phyloP scores from a whole-genome alignment of 2,888 invertebrate species.

The Frankliniella intonsa region DNA sequence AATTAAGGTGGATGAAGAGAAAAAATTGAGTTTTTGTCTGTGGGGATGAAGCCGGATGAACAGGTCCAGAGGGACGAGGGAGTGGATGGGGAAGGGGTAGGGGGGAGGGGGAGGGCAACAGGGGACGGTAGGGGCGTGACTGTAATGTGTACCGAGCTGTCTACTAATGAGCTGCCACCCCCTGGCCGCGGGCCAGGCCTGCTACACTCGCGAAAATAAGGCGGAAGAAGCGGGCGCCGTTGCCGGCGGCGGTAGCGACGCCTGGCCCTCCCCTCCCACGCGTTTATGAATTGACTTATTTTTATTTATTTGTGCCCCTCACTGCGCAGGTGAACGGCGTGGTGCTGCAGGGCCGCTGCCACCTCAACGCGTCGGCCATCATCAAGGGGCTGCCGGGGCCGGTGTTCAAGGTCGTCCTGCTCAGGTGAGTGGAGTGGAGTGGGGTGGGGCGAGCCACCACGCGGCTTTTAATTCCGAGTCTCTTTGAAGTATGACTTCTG shows the following conservation, averaged over 20 bases:
- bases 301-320: conserved; percentile 32
- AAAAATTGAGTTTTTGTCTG: not conserved
- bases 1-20: too few species aligned
- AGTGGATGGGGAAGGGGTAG: not conserved
- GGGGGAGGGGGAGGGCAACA: not conserved
- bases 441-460: too few species aligned
- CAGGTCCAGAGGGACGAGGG: not conserved
- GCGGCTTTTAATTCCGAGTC: too few species aligned
- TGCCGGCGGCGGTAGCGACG: conserved; percentile 28
- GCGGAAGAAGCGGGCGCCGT: too few species aligned
- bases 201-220: not conserved
- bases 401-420: conserved; percentile 76
- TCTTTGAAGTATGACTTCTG: too few species aligned
- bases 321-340: conserved; percentile 88
- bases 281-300: not conserved
- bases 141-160: not conserved
- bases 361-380: conserved; percentile 91
- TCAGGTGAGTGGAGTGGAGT: conserved; percentile 73
- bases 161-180: not conserved
- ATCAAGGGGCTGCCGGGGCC: conserved; percentile 86
- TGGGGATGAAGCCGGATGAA: not conserved
- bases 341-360: conserved; percentile 89
- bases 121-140: not conserved
- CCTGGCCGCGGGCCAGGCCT: not conserved
- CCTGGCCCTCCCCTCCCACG: conserved; percentile 28